Evolutionary conservation across 2,113 vertebrate genomes (phyloP).

Genomic region (Gorsachius goisagi): DNA sequence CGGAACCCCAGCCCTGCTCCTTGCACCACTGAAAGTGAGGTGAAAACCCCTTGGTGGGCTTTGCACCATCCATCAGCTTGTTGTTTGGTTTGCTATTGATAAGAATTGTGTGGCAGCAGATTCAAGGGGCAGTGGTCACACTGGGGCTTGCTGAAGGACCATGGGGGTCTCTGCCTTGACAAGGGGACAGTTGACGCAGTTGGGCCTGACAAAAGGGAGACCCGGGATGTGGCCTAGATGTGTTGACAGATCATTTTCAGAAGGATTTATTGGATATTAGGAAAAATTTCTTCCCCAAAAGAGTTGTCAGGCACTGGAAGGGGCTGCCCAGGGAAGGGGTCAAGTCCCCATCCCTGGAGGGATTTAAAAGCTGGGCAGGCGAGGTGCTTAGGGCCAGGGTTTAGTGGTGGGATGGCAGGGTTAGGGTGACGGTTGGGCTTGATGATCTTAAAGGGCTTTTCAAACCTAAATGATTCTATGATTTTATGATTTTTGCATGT

Average conservation of each 20-base stretch:
- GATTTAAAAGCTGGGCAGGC: no score
- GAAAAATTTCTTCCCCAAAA: no score
- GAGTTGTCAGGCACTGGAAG: no score
- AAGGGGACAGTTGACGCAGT: background rate
- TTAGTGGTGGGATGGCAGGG: no score
- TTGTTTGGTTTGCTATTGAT: background rate
- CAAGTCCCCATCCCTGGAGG: no score
- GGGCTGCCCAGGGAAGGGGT: no score
- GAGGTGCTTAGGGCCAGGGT: no score
- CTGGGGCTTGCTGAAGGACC: background rate
- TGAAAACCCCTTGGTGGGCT: accelerated
- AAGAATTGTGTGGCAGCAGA: background rate
- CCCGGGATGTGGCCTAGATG: background rate
- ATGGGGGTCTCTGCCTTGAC: background rate
- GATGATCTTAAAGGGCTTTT: no score
- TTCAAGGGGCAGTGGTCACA: background rate
- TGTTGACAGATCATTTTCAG: background rate
- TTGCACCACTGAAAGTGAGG: accelerated
- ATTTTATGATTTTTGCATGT: background rate
- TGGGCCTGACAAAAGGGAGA: background rate
- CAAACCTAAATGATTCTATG: no score
- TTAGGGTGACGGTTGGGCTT: no score
- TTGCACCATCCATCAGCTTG: background rate
- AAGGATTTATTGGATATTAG: background rate
- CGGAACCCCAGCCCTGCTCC: background rate